Evolutionary conservation across 2,113 vertebrate genomes (phyloP).

Genomic region (Brachyistius frenatus): DNA sequence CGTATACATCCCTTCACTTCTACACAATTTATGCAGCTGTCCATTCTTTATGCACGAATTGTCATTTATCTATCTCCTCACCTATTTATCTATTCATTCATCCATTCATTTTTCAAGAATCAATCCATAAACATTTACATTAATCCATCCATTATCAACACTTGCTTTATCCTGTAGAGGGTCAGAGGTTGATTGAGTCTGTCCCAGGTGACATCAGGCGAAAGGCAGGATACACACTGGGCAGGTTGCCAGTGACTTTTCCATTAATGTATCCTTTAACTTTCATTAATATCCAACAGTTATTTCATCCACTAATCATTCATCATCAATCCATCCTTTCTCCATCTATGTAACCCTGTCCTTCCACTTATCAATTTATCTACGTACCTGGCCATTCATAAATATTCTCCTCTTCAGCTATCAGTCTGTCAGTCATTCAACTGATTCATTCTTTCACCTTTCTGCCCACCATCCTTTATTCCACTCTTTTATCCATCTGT

Average conservation of each 20-base stretch:
- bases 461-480: neutral
- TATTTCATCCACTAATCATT: constrained; percentile 9
- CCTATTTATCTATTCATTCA: neutral
- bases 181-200: too few relatives aligned
- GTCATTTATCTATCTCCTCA: constrained; percentile 2
- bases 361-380: neutral
- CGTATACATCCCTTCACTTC: neutral
- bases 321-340: neutral
- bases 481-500: neutral
- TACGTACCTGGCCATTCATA: neutral
- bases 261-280: neutral
- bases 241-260: neutral
- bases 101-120: neutral
- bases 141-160: neutral
- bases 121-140: neutral
- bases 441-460: constrained; percentile 17
- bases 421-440: neutral
- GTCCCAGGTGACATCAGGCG: too few relatives aligned
- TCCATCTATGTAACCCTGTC: constrained; percentile 13
- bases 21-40: neutral
- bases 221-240: too few relatives aligned
- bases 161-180: neutral
- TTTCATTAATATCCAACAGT: neutral
- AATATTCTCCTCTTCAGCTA: neutral
- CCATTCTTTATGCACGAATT: constrained; percentile 5